Base-by-base conservation (phyloP, 1,140 invertebrate species). In the Neotoxoptera formosana region DNA sequence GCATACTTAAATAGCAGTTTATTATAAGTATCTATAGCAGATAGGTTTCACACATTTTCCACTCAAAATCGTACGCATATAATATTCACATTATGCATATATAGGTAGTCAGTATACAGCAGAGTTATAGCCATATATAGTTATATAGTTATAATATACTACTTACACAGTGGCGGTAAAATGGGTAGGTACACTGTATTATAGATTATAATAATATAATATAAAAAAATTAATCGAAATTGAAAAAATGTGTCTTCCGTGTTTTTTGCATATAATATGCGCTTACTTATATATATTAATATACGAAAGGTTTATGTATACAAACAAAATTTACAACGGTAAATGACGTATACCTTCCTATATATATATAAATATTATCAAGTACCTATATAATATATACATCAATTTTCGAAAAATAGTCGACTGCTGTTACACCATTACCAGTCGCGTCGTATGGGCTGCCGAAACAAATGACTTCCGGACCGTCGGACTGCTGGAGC, bases 401-500 rank as follows among this genome's bases (percentile, higher is more conserved):
- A 76, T 17, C 30, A n/a, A 34, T 76, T 2, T 76, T n/a, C 60
- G 30, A 76, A 76, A 76, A 76, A 76, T 76, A 76, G n/a, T 67
- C 14, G 14, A 11, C n/a, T 67, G 30, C 14, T 25, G 0, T n/a
- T n/a, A n/a, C 11, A 8, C 2, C 21, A 4, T n/a, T 17, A 67
- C 83, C 36, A 83, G 21, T 36, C 76, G 7, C 34, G 34, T 36
- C 34, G 17, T 17, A 7, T 20, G 76, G 21, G 76, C 25, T 60
- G 14, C 36, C 36, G 56, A 41, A 91, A 67, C 90, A 25, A 47
- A 34, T 56, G 56, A 76, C 90, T 76, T 60, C 90, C 90, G 90
- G n/a, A 89, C 90, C 25, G 90, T 21, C 30, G 45, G 53, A 48
- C 90, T 17, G 23, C 89, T 53, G 53, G 36, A 56, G 89, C 21